These are phyloP conservation scores for Alcis repandata DNA, from an alignment of 2,888 invertebrate species.

Conservation along the genomic window DNA sequence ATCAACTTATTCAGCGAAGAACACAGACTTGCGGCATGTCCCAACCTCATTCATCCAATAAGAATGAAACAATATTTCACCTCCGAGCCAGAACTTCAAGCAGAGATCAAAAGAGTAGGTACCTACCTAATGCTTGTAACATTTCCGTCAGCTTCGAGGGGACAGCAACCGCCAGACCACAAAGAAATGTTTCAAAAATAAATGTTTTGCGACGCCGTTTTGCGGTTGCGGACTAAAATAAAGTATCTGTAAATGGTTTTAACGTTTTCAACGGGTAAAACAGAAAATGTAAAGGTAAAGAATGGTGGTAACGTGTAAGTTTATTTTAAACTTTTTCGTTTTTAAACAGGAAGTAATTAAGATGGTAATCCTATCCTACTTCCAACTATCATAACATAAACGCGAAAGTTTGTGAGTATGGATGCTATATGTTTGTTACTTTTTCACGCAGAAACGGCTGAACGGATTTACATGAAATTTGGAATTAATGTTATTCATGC, in stretches of 20 bases:
- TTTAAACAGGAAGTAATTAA: too few species aligned
- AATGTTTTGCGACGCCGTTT: background rate
- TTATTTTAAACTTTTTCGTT: too few species aligned
- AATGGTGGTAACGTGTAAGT: too few species aligned
- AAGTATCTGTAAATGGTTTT: background rate
- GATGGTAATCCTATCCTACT: too few species aligned
- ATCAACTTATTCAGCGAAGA: too few species aligned
- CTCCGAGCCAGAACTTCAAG: conserved; percentile 16
- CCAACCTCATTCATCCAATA: background rate
- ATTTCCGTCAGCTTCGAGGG: conserved; percentile 3
- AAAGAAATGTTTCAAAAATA: conserved; percentile 14
- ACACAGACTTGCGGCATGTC: background rate
- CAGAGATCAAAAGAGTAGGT: conserved; percentile 25
- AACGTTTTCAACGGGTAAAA: background rate
- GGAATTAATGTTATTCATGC: too few species aligned
- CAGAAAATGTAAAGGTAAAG: too few species aligned
- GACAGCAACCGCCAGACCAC: background rate
- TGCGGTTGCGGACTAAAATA: background rate
- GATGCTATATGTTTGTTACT: too few species aligned
- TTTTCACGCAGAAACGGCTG: too few species aligned
- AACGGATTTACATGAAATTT: too few species aligned
- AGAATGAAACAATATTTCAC: conserved; percentile 34
- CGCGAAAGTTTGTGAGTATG: too few species aligned
- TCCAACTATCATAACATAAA: too few species aligned
- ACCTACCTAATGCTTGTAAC: conserved; percentile 11